Percentiles rank a stretch among this genome's conserved stretches.
These are phyloP conservation scores for Epirrita christyi DNA, from an alignment of 2,888 invertebrate genomes.

Conservation along the genomic window DNA sequence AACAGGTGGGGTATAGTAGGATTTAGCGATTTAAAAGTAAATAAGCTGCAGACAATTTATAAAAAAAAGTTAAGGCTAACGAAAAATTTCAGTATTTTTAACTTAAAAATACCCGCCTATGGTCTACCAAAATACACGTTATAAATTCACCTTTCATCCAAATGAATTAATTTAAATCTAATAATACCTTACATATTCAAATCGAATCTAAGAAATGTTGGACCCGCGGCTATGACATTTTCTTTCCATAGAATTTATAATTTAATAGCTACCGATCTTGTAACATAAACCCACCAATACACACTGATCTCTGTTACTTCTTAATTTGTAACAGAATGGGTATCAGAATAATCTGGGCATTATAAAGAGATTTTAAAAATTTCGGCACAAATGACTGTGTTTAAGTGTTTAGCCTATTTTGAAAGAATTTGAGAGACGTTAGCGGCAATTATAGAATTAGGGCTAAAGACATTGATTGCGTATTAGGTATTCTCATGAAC, in stretches of 20 bases:
- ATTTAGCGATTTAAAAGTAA: too few species aligned
- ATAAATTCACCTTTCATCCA: constrained; percentile 12
- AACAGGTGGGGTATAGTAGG: too few species aligned
- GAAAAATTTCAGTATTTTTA: too few species aligned
- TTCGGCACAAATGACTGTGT: constrained; percentile 60
- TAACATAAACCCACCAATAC: constrained; percentile 34
- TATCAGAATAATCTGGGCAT: constrained; percentile 23
- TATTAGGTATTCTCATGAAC: constrained; percentile 9
- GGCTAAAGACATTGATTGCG: constrained; percentile 27
- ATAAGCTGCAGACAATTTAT: too few species aligned
- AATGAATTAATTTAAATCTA: constrained; percentile 47
- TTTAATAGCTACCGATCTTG: constrained; percentile 56
- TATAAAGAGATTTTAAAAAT: constrained; percentile 46
- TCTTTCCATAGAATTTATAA: constrained; percentile 57
- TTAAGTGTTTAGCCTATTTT: constrained; percentile 65
- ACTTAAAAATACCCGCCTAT: too few species aligned
- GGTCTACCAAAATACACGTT: neutral
- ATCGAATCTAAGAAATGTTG: constrained; percentile 58
- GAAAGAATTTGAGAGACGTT: constrained; percentile 56
- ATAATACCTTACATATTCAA: constrained; percentile 60
- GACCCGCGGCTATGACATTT: constrained; percentile 64
- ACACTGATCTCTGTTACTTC: neutral
- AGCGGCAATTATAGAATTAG: constrained; percentile 51
- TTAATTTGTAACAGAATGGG: neutral
- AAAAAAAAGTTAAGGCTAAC: too few species aligned